These are phyloP conservation scores for Semicossyphus pulcher DNA, from an alignment of 2,113 vertebrate genomes.

Conservation along the genomic window DNA sequence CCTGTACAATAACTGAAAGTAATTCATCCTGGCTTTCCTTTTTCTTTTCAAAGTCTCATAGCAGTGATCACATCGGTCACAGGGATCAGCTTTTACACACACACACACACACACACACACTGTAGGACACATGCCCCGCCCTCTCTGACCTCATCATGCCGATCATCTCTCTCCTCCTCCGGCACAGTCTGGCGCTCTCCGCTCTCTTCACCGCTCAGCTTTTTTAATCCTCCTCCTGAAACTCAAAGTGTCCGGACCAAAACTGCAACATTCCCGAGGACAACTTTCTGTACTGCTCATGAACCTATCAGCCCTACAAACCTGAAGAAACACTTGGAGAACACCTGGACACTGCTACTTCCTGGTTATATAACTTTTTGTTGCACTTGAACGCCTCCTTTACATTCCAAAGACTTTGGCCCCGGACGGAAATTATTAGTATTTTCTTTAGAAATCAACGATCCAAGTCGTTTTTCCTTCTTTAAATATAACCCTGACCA, in stretches of 20 bases:
- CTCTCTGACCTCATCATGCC: slow-evolving; percentile 70
- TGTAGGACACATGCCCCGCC: slow-evolving; percentile 70
- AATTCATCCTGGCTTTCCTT: slow-evolving; percentile 13
- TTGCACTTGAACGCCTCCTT: slow-evolving; percentile 70
- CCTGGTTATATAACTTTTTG: slow-evolving; percentile 57
- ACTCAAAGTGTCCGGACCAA: slow-evolving; percentile 64
- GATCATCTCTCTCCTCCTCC: slow-evolving; percentile 57
- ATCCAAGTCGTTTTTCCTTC: slow-evolving; percentile 12
- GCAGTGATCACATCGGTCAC: slow-evolving; percentile 58
- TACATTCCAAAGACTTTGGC: slow-evolving; percentile 65
- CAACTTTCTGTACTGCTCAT: slow-evolving; percentile 29
- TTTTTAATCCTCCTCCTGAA: slow-evolving; percentile 54
- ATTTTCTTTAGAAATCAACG: slow-evolving; percentile 3
- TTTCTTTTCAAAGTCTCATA: slow-evolving; percentile 10
- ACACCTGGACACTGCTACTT: slow-evolving; percentile 61
- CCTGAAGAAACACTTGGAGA: slow-evolving; percentile 49
- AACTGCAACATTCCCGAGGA: slow-evolving; percentile 72
- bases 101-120: neutral
- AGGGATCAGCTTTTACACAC: slow-evolving; percentile 43
- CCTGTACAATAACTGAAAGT: slow-evolving; percentile 35
- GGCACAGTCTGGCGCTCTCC: slow-evolving; percentile 64
- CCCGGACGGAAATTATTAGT: slow-evolving; percentile 26
- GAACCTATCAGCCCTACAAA: slow-evolving; percentile 50
- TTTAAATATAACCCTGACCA: neutral
- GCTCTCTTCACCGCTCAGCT: slow-evolving; percentile 63